phyloP scores from a whole-genome alignment of 2,113 vertebrate species.

The Syngnathoides biaculeatus region DNA sequence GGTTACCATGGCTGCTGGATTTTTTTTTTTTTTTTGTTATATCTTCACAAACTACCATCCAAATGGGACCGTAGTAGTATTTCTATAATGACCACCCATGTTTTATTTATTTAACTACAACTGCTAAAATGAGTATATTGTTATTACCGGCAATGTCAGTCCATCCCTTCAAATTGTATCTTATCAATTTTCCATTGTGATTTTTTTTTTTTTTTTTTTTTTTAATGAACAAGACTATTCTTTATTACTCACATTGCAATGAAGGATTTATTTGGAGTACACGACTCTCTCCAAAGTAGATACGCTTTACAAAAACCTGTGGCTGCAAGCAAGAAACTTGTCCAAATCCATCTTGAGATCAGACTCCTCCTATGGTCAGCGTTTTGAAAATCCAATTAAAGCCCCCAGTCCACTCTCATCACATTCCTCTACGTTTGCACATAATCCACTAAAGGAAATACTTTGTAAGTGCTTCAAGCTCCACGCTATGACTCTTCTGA shows the following conservation, averaged over 20 bases:
- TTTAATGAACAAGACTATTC: slow-evolving; percentile 1
- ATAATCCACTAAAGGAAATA: slow-evolving; percentile 10
- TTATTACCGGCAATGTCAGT: background rate
- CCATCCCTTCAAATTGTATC: background rate
- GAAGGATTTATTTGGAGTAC: background rate
- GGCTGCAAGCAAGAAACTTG: background rate
- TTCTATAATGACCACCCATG: no score
- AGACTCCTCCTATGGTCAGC: background rate
- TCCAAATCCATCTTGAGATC: slow-evolving; percentile 7
- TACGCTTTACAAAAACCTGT: background rate
- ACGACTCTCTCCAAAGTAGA: slow-evolving; percentile 3
- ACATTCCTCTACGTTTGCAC: slow-evolving; percentile 8
- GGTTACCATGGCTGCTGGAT: no score
- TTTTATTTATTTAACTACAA: no score
- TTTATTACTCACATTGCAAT: background rate
- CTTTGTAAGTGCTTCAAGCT: slow-evolving; percentile 18
- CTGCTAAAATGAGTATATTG: background rate
- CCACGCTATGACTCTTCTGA: slow-evolving; percentile 22
- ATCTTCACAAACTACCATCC: no score
- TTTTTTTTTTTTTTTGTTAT: no score
- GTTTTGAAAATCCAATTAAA: slow-evolving; percentile 27
- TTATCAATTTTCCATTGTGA: no score
- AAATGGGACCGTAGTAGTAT: no score
- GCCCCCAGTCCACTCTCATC: slow-evolving; percentile 15
- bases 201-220: slow-evolving; percentile 6